Evolutionary conservation across 2,888 invertebrate species (phyloP), one percentile per base, ranked within the genome.

Genomic region (Oligia latruncula): DNA sequence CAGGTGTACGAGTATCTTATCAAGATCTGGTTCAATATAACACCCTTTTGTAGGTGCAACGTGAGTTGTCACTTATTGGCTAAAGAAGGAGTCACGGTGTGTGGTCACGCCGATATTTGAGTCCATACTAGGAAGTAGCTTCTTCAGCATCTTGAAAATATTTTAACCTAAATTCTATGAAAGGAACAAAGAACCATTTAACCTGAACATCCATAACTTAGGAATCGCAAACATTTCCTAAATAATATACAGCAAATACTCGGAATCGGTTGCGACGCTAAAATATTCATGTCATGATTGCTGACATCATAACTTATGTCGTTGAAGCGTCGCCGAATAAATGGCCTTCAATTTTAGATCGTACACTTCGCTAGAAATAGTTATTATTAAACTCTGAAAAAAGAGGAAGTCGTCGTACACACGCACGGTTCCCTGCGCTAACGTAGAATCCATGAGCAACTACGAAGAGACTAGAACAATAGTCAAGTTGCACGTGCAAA

Each of bases 271-370:
- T 81, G 74, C 71, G 80, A 67, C 73, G 72, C 73, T 72, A 81
- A 82, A 84, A 85, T 86, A 89, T 89, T 89, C 87, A 84, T 83
- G 82, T 89, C 90, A 88, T 83, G 89, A 80, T 71, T 81, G 80
- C 81, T 89, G 89, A 89, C 86, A 89, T 89, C 89, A 89, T 89
- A 90, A 87, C 62, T 86, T 83, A 83, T 85, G 77, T 87, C 80
- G 83, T 85, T 80, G 84, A 83, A 78, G 71, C 83, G 74, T 81
- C 78, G 77, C 74, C 49, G 82, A 85, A 86, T 84, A 86, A 83
- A 89, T 84, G 78, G 68, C 80, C 78, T 81, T 77, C 82, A 81
- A 85, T 85, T 75, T 77, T 79, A 83, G 77, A 87, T 70, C 65
- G 77, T 72, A 75, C 66, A 66, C 65, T 74, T 77, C 49, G 74